Conservation (phyloP, 2,113 vertebrate species). For the Empidonax traillii region DNA sequence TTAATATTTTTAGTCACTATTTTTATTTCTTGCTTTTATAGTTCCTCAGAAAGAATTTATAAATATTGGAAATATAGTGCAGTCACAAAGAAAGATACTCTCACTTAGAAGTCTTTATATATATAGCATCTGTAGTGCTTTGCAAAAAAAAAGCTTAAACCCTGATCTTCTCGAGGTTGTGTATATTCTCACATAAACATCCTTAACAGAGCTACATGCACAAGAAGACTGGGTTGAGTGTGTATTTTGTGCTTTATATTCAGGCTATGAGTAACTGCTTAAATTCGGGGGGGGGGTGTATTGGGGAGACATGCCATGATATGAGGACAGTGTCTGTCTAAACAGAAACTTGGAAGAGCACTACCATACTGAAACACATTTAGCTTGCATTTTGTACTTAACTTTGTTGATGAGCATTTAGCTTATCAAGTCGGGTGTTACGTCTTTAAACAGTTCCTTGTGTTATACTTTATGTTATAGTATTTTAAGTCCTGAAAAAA, state of each 20-base stretch:
- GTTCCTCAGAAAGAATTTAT: constrained; percentile 45
- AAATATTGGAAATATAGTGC: background rate
- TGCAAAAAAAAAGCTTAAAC: background rate
- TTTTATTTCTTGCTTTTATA: constrained; percentile 8
- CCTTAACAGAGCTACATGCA: background rate
- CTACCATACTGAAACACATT: background rate
- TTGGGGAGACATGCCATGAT: background rate
- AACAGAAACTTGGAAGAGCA: background rate
- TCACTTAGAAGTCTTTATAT: constrained; percentile 33
- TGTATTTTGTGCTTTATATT: background rate
- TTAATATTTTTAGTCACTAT: constrained; percentile 30
- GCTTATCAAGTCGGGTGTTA: background rate
- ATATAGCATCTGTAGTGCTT: background rate
- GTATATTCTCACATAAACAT: background rate
- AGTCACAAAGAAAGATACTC: constrained; percentile 19
- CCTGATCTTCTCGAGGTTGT: background rate
- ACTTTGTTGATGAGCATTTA: background rate
- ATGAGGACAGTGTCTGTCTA: background rate
- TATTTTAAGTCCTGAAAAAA: background rate
- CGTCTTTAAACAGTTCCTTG: background rate
- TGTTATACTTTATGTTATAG: background rate
- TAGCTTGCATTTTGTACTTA: background rate
- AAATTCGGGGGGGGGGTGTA: background rate
- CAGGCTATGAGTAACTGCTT: background rate
- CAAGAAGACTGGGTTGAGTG: background rate